Evolutionary conservation across 2,113 vertebrate species (phyloP).

Genomic region (Passer montanus): DNA sequence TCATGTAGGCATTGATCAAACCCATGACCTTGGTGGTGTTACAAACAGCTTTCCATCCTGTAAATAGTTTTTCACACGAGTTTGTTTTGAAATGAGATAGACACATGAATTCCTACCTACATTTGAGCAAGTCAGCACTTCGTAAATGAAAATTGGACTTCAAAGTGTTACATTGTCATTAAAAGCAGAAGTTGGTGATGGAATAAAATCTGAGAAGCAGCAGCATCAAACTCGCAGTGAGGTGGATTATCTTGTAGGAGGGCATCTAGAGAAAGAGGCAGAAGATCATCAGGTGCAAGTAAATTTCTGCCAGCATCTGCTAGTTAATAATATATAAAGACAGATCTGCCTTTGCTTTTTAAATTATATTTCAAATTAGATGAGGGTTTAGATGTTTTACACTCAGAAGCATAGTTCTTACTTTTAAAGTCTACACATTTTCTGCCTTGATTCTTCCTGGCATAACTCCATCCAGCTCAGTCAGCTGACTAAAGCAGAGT

Average conservation of each 20-base stretch:
- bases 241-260: background rate
- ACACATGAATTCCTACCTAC: background rate
- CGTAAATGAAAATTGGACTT: background rate
- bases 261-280: background rate
- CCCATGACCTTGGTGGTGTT: background rate
- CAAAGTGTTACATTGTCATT: rapidly evolving
- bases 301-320: background rate
- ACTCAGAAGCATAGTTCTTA: background rate
- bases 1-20: background rate
- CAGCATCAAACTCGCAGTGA: background rate
- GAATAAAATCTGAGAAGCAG: background rate
- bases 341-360: background rate
- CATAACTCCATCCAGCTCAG: background rate
- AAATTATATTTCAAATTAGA: background rate
- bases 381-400: background rate
- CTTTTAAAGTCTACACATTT: background rate
- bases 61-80: background rate
- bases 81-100: background rate
- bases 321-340: background rate
- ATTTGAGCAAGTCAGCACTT: background rate
- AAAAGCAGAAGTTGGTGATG: background rate
- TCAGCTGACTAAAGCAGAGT: background rate
- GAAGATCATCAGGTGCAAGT: too few species aligned
- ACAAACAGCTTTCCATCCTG: background rate
- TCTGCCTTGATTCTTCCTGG: background rate